Evolutionary conservation across 2,797 vertebrate genomes (phyloP).

Genomic region (Notolepis coatsorum): DNA sequence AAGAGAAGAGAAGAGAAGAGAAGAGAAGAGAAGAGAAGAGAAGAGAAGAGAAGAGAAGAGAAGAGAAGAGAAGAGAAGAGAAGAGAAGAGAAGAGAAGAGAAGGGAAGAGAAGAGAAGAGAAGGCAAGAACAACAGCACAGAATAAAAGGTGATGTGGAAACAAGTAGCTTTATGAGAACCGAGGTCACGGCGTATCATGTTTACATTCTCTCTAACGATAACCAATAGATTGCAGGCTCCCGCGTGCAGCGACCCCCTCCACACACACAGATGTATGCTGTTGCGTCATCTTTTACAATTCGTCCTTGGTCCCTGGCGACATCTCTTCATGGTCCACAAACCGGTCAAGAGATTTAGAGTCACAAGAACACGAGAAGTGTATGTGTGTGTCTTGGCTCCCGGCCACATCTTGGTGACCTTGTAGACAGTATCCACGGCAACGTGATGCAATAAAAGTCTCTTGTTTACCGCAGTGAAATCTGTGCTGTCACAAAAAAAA

Average conservation of each 20-base stretch:
- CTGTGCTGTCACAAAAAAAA: constrained; percentile 18
- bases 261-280: constrained; percentile 6
- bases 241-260: too few relatives aligned
- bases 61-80: neutral
- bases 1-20: neutral
- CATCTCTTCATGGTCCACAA: constrained; percentile 41
- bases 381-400: constrained; percentile 67
- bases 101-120: neutral
- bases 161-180: neutral
- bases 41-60: neutral
- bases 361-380: constrained; percentile 35
- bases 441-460: constrained; percentile 76
- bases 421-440: constrained; percentile 79
- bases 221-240: constrained; percentile 2
- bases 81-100: neutral
- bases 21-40: neutral
- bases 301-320: constrained; percentile 19
- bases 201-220: constrained; percentile 13
- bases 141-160: too few relatives aligned
- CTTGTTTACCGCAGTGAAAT: constrained; percentile 46
- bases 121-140: neutral
- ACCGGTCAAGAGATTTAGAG: constrained; percentile 56
- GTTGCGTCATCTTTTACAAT: neutral
- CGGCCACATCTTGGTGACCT: constrained; percentile 77
- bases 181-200: constrained; percentile 2